Conservation (phyloP, 1,140 invertebrate genomes). For the Camponotus vicinus region DNA sequence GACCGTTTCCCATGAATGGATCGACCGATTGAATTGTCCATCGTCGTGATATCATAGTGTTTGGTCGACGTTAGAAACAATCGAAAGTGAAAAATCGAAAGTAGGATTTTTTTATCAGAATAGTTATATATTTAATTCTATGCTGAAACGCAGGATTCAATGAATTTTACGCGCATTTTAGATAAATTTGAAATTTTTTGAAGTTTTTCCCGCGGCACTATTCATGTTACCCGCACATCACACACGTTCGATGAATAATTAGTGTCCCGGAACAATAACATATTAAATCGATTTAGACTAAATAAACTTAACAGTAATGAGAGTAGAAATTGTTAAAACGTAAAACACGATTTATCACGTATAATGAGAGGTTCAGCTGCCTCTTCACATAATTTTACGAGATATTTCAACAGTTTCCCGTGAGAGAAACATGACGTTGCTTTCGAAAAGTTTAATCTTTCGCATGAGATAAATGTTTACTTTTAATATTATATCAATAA, state of each 20-base stretch:
- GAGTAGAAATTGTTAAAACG: slow-evolving; percentile 24
- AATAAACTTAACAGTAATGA: slow-evolving; percentile 33
- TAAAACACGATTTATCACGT: slow-evolving; percentile 25
- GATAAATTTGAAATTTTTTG: background rate
- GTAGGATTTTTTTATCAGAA: background rate
- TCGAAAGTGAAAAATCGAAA: background rate
- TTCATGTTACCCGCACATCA: background rate
- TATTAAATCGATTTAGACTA: slow-evolving; percentile 23
- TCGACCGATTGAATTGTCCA: slow-evolving; percentile 8
- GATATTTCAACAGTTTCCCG: slow-evolving; percentile 3
- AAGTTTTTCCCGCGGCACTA: background rate
- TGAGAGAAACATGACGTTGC: slow-evolving; percentile 1
- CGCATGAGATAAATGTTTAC: slow-evolving; percentile 8
- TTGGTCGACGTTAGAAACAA: background rate
- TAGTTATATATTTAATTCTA: background rate
- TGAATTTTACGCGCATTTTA: background rate
- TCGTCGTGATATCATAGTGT: background rate
- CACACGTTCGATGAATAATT: background rate
- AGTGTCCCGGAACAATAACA: background rate
- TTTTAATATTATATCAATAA: slow-evolving; percentile 13
- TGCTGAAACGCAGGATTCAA: background rate
- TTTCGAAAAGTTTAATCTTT: slow-evolving; percentile 19
- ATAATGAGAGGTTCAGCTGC: slow-evolving; percentile 20
- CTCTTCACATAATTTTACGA: slow-evolving; percentile 16
- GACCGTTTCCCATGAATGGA: slow-evolving; percentile 7